Conservation (phyloP, 2,113 vertebrate genomes). For the Tenebrosternarchus preto region DNA sequence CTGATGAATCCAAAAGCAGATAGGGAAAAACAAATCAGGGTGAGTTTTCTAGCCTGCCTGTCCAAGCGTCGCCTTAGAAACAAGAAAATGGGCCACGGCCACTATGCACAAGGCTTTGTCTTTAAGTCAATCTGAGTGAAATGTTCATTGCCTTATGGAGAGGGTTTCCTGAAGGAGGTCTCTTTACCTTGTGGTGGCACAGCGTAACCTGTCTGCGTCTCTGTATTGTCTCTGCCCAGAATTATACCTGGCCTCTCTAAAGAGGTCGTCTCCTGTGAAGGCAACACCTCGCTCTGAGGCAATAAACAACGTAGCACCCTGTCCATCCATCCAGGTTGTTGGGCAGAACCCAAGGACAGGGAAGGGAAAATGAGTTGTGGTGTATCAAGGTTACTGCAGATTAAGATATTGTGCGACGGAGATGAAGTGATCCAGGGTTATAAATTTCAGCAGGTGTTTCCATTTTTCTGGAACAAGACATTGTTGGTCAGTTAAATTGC, state of each 20-base stretch:
- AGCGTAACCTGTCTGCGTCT: conserved; percentile 24
- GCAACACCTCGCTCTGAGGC: background rate
- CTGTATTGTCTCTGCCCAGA: background rate
- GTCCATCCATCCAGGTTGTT: background rate
- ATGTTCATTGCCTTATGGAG: conserved; percentile 3
- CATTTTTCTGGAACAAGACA: background rate
- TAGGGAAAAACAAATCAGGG: no score
- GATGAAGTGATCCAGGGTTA: conserved; percentile 10
- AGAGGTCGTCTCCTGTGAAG: background rate
- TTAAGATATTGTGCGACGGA: background rate
- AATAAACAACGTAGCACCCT: background rate
- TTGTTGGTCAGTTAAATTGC: no score
- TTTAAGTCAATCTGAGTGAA: background rate
- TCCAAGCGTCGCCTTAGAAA: background rate
- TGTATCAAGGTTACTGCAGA: background rate
- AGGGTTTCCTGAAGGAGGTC: conserved; percentile 2
- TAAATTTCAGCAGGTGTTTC: conserved; percentile 23
- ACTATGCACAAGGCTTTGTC: background rate
- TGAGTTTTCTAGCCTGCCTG: background rate
- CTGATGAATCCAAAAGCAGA: no score
- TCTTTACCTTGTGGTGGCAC: background rate
- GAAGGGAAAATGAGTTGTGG: background rate
- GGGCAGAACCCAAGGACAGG: background rate
- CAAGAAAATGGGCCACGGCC: background rate
- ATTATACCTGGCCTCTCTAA: conserved; percentile 11